Evolutionary conservation across 2,797 vertebrate genomes (phyloP).

Genomic region (Mallotus villosus): DNA sequence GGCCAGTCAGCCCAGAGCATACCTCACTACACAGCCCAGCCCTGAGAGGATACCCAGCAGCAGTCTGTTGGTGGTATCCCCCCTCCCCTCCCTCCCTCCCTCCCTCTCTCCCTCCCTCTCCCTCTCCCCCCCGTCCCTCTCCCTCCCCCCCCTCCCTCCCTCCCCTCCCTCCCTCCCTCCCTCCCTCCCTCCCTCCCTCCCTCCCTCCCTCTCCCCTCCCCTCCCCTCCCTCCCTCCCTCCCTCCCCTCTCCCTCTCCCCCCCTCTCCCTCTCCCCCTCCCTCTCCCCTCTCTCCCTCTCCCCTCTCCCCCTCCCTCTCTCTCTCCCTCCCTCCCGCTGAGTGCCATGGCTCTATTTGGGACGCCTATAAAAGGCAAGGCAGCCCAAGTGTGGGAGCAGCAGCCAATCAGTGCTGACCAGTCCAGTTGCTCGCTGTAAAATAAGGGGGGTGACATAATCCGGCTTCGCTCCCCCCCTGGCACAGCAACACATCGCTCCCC

Average conservation of each 20-base stretch:
- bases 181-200: too few species aligned
- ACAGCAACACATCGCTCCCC: constrained; percentile 26
- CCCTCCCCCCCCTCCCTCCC: too few species aligned
- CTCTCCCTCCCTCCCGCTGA: background rate
- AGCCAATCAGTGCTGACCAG: constrained; percentile 83
- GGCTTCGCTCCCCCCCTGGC: constrained; percentile 53
- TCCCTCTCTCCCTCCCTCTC: too few species aligned
- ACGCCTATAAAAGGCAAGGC: constrained; percentile 94
- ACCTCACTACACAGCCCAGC: too few species aligned
- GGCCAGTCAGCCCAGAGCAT: too few species aligned
- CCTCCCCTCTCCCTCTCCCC: too few species aligned
- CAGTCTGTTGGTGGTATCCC: background rate
- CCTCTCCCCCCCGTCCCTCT: too few species aligned
- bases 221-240: background rate
- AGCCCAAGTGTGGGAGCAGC: constrained; percentile 86
- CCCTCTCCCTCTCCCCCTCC: too few species aligned
- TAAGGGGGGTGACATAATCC: constrained; percentile 58
- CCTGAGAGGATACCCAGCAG: too few species aligned
- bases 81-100: background rate
- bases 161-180: too few species aligned
- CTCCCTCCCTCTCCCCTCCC: too few species aligned
- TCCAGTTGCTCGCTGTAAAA: constrained; percentile 74
- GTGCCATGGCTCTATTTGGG: constrained; percentile 81
- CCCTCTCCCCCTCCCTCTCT: background rate
- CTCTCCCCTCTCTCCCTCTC: too few species aligned